Evolutionary conservation across 2,113 vertebrate species (phyloP).

Genomic region (Cynopterus brachyotis): DNA sequence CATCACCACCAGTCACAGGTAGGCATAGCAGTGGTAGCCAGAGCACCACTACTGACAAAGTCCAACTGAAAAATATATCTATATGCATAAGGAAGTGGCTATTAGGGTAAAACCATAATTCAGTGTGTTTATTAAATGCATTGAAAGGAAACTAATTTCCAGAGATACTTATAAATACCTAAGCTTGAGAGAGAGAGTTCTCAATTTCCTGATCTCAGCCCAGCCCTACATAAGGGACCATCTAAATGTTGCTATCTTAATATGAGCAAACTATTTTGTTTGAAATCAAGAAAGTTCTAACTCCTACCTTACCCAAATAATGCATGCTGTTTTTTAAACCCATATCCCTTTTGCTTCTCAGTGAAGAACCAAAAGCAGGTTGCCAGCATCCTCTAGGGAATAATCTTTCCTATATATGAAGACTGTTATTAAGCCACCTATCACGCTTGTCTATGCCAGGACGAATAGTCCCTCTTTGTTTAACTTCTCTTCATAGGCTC

Average conservation of each 20-base stretch:
- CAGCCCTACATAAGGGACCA: not conserved
- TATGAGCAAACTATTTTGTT: not conserved
- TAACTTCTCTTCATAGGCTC: slow-evolving; percentile 42
- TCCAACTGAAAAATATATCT: not conserved
- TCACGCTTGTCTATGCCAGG: slow-evolving; percentile 53
- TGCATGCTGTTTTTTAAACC: slow-evolving; percentile 49
- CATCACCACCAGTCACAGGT: not conserved
- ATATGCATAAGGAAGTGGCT: not conserved
- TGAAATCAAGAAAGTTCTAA: not conserved
- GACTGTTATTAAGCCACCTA: slow-evolving; percentile 62
- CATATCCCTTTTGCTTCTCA: slow-evolving; percentile 15
- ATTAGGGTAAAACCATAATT: not conserved
- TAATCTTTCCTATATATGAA: slow-evolving; percentile 55
- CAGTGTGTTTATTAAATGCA: not conserved
- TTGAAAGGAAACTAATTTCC: not conserved
- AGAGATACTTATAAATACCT: not conserved
- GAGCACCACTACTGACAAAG: not conserved
- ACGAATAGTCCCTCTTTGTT: slow-evolving; percentile 64
- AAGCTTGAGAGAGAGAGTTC: not conserved
- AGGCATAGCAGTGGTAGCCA: not conserved
- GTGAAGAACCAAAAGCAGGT: slow-evolving; percentile 50
- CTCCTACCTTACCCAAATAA: not conserved
- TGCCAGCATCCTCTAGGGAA: slow-evolving; percentile 39
- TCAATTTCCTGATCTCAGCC: not conserved
- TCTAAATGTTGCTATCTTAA: not conserved